A percentile compares a stretch with the other conserved stretches of the same genome.
These are phyloP conservation scores for Enteromius mattozi DNA, from an alignment of 2,797 vertebrate species.

Conservation along the genomic window DNA sequence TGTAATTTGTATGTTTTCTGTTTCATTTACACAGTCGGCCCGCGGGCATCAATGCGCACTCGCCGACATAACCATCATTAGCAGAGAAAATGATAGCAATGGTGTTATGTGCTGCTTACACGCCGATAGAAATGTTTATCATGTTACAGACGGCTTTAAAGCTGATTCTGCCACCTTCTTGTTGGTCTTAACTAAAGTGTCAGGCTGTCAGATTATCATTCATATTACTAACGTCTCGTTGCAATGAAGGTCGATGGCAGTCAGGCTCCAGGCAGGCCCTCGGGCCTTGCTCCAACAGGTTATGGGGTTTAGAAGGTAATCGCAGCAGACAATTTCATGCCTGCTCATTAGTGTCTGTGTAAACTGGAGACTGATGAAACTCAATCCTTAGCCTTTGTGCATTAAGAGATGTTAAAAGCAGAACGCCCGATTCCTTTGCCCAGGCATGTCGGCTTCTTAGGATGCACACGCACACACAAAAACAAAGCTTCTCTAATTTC, in stretches of 20 bases:
- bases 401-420: slow-evolving; percentile 62
- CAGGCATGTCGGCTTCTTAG: slow-evolving; percentile 67
- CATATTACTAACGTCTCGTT: slow-evolving; percentile 36
- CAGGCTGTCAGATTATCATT: slow-evolving; percentile 38
- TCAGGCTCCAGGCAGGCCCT: slow-evolving; percentile 44
- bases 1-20: slow-evolving; percentile 89
- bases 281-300: slow-evolving; percentile 47
- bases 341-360: slow-evolving; percentile 57
- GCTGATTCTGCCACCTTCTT: neutral
- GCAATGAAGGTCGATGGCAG: slow-evolving; percentile 9
- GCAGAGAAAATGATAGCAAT: slow-evolving; percentile 47
- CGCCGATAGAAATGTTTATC: slow-evolving; percentile 50
- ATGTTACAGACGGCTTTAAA: slow-evolving; percentile 49
- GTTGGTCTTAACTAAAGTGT: slow-evolving; percentile 34
- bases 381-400: slow-evolving; percentile 74
- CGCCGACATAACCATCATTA: slow-evolving; percentile 69
- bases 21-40: slow-evolving; percentile 85
- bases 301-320: slow-evolving; percentile 49
- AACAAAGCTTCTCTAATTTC: slow-evolving; percentile 36
- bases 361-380: slow-evolving; percentile 64
- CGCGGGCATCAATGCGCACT: slow-evolving; percentile 76
- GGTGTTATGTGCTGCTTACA: slow-evolving; percentile 27
- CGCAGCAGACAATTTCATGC: slow-evolving; percentile 52
- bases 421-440: slow-evolving; percentile 66
- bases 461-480: slow-evolving; percentile 62